A percentile compares a stretch with the other conserved stretches of the same genome.
phyloP scores from a whole-genome alignment of 2,888 invertebrate genomes.

The Cremastinae sp. region DNA sequence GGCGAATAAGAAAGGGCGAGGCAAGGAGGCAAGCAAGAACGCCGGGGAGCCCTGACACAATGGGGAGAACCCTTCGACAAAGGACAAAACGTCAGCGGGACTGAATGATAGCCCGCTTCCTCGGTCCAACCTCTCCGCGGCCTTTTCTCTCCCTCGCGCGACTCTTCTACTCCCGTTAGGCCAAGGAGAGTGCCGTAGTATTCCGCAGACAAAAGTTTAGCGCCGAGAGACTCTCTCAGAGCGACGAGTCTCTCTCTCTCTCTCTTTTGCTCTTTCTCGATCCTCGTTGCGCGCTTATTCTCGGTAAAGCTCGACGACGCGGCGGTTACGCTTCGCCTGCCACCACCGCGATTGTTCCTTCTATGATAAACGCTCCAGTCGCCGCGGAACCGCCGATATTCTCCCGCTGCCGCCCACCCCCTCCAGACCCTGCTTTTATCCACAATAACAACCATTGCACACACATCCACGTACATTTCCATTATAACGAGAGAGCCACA shows the following conservation, averaged over 20 bases:
- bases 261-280: constrained; percentile 17
- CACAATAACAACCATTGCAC: constrained; percentile 27
- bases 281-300: constrained; percentile 33
- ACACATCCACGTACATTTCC: neutral
- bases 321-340: constrained; percentile 33
- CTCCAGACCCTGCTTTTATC: constrained; percentile 31
- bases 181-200: constrained; percentile 15
- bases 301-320: constrained; percentile 37
- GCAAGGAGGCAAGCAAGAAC: constrained; percentile 37
- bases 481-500: neutral
- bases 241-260: constrained; percentile 20
- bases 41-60: constrained; percentile 42
- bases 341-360: constrained; percentile 49
- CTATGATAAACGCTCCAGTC: constrained; percentile 50
- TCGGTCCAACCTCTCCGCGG: constrained; percentile 18
- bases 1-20: constrained; percentile 23
- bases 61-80: constrained; percentile 40
- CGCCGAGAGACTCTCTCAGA: constrained; percentile 33
- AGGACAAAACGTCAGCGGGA: constrained; percentile 45
- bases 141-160: constrained; percentile 1
- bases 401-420: constrained; percentile 32
- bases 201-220: constrained; percentile 50
- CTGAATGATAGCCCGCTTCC: constrained; percentile 32
- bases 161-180: constrained; percentile 16
- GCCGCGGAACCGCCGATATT: constrained; percentile 11